A percentile compares a stretch with the other conserved stretches of the same genome.
Conservation (phyloP, 2,113 vertebrate species). For the Myotis lucifugus region DNA sequence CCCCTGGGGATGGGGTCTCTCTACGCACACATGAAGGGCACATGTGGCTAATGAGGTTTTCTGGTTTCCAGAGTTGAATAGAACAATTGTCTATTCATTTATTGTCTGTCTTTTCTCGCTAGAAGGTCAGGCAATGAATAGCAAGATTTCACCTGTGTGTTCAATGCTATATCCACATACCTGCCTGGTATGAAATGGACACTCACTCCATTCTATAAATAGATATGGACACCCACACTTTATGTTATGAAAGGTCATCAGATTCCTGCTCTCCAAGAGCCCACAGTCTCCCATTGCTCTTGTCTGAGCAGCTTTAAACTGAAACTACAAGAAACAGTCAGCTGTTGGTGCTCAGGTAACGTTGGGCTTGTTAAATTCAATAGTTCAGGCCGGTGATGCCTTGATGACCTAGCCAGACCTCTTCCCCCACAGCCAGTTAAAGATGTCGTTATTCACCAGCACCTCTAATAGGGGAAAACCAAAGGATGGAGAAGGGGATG, state of each 20-base stretch:
- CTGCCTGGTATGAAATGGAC: background rate
- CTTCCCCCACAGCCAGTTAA: background rate
- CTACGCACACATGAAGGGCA: background rate
- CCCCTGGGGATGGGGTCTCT: background rate
- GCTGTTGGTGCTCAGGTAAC: background rate
- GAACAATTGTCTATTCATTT: background rate
- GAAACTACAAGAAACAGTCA: background rate
- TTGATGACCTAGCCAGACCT: background rate
- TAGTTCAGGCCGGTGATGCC: background rate
- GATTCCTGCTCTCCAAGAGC: background rate
- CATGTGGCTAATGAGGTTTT: background rate
- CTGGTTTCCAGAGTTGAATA: background rate
- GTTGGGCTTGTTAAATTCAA: background rate
- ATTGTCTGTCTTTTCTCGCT: background rate
- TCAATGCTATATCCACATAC: background rate
- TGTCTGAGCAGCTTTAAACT: background rate
- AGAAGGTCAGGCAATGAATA: background rate
- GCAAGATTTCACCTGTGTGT: background rate
- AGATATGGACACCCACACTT: background rate
- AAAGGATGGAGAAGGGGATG: background rate
- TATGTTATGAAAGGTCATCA: background rate
- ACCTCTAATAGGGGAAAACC: background rate
- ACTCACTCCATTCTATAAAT: background rate
- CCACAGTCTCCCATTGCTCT: background rate
- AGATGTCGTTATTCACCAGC: background rate